Conservation (phyloP, 2,888 invertebrate species). For the Chouioia cunea region DNA sequence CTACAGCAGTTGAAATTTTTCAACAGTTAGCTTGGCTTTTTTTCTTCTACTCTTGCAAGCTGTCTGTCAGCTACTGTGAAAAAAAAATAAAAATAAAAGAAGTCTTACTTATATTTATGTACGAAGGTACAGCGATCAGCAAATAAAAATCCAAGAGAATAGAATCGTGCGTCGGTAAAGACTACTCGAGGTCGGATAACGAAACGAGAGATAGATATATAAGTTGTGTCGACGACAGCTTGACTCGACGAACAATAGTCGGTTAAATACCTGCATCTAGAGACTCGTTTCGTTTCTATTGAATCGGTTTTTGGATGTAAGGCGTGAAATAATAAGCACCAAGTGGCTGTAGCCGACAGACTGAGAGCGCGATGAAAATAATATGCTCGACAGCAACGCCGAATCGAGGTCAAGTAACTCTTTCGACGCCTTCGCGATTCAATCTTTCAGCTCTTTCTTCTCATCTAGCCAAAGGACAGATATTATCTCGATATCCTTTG, state of each 20-base stretch:
- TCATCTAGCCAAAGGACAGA: not conserved
- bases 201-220: not conserved
- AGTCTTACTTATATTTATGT: too few relatives aligned
- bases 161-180: too few relatives aligned
- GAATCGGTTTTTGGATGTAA: not conserved
- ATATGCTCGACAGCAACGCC: not conserved
- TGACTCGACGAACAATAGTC: constrained; percentile 42
- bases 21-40: too few relatives aligned
- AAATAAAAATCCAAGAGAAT: not conserved
- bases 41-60: too few relatives aligned
- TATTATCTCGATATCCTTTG: too few relatives aligned
- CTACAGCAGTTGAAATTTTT: too few relatives aligned
- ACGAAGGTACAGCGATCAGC: constrained; percentile 20
- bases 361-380: constrained; percentile 11
- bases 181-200: not conserved
- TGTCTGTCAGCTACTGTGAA: too few relatives aligned
- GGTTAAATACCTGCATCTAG: constrained; percentile 36
- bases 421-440: constrained; percentile 15
- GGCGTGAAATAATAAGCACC: constrained; percentile 15
- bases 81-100: too few relatives aligned
- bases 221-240: constrained; percentile 14
- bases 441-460: not conserved
- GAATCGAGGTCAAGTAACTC: constrained; percentile 36
- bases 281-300: constrained; percentile 23
- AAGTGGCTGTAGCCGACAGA: not conserved